Base-by-base conservation (phyloP, 2,113 vertebrate species). In the Tetrao urogallus region DNA sequence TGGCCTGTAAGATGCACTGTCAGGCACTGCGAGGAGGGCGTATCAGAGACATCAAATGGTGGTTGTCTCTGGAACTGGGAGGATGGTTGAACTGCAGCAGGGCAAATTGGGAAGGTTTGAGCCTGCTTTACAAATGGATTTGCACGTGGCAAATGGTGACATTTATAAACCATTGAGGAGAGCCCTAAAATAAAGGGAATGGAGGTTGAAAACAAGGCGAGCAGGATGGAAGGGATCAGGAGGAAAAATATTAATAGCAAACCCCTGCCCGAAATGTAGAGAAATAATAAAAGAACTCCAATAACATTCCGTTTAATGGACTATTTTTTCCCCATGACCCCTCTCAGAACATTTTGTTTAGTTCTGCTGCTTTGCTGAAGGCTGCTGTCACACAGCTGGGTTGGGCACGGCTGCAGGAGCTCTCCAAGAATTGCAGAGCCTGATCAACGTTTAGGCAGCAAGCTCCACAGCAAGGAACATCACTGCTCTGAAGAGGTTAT, bases 111-210 rank as follows among this genome's bases (percentile, higher is more conserved):
- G 89, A 82, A 82, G 18, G 54, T 58, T 92, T 96, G 54, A 94
- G 63, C 27, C 47, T 5, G 2, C 69, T 92, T 93, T 82, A 63
- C 82, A 90, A 93, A 76, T 30, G 11, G 90, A 77, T 93, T 91
- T 79, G 30, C 25, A 85, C 48, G 63, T 85, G 60, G 85, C 30
- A 82, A 87, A 82, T 70, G 28, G 64, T 85, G 75, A 79, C 78
- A 95, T 94, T 95, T 93, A 79, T 57, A 89, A 92, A 63, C 54
- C 63, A 22, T 66, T 85, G 64, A 32, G 94, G 22, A 52, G 38
- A 22, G 56, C 38, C 81, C 82, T 91, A 89, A 95, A 94, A 91
- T 92, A 80, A 95, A 89, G 63, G 79, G 50, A 84, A 89, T 80
- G 76, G 66, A 87, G n/a, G 66, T 58, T 83, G 83, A 88, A 92